Evolutionary conservation across 2,888 invertebrate genomes (phyloP), one percentile per base, ranked within the genome.

Genomic region (Pachydiplax longipennis): DNA sequence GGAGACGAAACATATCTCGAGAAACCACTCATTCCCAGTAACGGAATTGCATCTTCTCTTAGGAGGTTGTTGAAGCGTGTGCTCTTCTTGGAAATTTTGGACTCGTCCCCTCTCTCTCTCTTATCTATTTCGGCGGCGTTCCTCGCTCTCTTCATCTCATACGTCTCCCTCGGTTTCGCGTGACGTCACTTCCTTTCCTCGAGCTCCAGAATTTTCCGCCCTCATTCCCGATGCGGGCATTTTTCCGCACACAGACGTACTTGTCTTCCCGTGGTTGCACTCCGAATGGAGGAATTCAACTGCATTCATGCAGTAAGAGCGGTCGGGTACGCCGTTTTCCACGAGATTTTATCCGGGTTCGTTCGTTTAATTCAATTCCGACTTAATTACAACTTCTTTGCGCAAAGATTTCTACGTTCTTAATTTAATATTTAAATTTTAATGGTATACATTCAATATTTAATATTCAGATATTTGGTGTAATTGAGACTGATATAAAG

Each of bases 1-100:
- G 15, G 40, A 73, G 73, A 73, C 25, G 73, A 18, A 35, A 35
- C 83, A 58, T 83, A 53, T 83, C 83, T 83, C 8, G 58, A 83
- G 58, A 61, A 83, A 83, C 48, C 82, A 58, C 83, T 83, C 83
- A 22, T 61, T 35, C 58, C 37, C 83, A 83, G 83, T 83, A 53
- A 58, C 58, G 83, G 58, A 58, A 83, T 83, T 83, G 31, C 83
- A 83, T 83, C 83, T 61, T 83, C 58, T 58, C 48, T 83, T 31
- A 53, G 35, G 37, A 83, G 83, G 58, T 58, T 58, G 83, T 58
- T 61, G 83, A 83, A 35, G 83, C 58, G 53, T 83, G 58, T 61
- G 83, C 83, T 83, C 83, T 48, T 83, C 83, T 83, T 58, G 82
- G 82, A 82, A 48, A 82, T 53, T 82, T 82, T 58, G 58, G 35